Evolutionary conservation across 2,888 invertebrate species (phyloP).

Genomic region (Agrotis exclamationis): DNA sequence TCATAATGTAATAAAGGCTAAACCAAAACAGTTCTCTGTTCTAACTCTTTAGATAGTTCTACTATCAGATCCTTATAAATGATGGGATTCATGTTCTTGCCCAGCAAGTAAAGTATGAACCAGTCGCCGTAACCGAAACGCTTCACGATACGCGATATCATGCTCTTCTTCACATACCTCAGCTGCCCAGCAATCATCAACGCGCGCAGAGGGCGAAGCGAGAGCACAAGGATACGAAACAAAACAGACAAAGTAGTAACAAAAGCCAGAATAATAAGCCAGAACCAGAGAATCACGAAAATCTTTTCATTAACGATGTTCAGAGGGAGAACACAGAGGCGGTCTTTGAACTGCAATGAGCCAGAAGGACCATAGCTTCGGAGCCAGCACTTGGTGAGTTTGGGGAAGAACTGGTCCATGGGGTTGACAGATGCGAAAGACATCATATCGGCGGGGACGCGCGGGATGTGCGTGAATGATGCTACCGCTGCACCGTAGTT

Average conservation of each 20-base stretch:
- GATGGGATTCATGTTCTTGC: conserved; percentile 94
- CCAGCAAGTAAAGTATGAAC: conserved; percentile 94
- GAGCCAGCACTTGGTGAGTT: conserved; percentile 92
- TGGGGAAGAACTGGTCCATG: conserved; percentile 93
- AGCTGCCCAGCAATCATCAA: conserved; percentile 92
- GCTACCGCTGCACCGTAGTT: conserved; percentile 91
- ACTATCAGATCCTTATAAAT: conserved; percentile 92
- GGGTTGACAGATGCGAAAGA: conserved; percentile 90
- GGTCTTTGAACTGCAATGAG: conserved; percentile 90
- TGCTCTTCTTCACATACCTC: conserved; percentile 87
- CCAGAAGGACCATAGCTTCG: conserved; percentile 92
- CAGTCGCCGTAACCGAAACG: conserved; percentile 93
- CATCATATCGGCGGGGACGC: conserved; percentile 70
- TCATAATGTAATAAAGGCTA: conserved; percentile 59
- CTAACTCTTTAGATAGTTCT: conserved; percentile 86
- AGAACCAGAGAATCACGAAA: conserved; percentile 94
- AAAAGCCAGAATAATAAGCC: conserved; percentile 93
- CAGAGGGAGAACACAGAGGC: conserved; percentile 94
- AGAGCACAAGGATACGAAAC: conserved; percentile 92
- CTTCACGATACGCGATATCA: conserved; percentile 89
- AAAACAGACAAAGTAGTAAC: conserved; percentile 92
- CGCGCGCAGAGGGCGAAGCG: conserved; percentile 91
- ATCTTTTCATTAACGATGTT: conserved; percentile 96
- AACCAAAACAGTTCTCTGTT: conserved; percentile 77
- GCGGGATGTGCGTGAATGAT: conserved; percentile 84